phyloP scores from a whole-genome alignment of 1,140 invertebrate genomes.

The Ceratitis capitata region DNA sequence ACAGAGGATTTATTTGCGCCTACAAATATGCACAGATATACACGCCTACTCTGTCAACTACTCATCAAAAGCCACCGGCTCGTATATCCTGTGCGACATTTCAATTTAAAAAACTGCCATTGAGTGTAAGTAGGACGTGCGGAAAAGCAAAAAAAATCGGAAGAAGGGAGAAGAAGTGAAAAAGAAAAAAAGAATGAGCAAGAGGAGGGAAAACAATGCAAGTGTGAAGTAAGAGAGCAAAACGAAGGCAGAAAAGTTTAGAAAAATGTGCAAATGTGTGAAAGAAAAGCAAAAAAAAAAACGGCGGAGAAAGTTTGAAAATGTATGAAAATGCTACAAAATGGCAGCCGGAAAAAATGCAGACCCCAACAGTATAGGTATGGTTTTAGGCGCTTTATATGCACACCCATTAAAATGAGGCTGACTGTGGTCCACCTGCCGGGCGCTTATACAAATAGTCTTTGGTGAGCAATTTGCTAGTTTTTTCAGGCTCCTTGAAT shows the following conservation, averaged over 20 bases:
- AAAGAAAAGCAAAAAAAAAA: no score
- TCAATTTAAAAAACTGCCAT: conserved; percentile 11
- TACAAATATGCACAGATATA: not conserved
- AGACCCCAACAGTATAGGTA: not conserved
- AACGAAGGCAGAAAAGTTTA: no score
- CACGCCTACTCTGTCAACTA: not conserved
- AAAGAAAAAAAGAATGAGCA: not conserved
- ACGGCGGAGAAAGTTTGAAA: no score
- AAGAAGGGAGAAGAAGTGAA: not conserved
- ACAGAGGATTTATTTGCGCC: no score
- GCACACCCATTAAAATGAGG: not conserved
- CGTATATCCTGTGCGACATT: conserved; percentile 26
- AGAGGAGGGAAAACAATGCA: not conserved
- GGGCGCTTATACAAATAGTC: not conserved
- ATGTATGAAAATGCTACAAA: not conserved
- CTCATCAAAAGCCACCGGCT: not conserved
- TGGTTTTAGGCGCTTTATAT: not conserved
- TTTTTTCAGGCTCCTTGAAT: not conserved
- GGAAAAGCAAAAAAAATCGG: not conserved
- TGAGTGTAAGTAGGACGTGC: not conserved
- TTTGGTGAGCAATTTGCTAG: not conserved
- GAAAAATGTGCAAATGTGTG: no score
- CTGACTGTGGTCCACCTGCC: not conserved
- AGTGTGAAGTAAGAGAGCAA: no score
- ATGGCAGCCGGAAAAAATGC: not conserved